phyloP scores from a whole-genome alignment of 2,797 vertebrate genomes.

The Xenopus petersii region DNA sequence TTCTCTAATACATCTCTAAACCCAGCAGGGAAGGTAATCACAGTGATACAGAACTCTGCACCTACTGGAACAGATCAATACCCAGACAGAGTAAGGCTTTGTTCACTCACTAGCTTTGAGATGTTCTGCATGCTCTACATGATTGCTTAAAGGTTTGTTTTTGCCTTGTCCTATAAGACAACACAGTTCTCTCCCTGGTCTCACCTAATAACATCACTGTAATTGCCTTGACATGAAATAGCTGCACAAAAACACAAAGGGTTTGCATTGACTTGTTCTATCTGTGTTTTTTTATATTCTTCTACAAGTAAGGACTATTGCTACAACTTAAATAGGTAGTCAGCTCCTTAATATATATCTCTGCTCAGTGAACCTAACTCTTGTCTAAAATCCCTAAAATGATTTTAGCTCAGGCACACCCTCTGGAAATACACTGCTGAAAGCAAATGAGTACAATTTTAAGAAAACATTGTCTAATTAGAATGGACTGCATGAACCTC shows the following conservation, averaged over 20 bases:
- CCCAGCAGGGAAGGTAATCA: conserved; percentile 85
- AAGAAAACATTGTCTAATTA: conserved; percentile 24
- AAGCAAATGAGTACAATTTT: conserved; percentile 24
- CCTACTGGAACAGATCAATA: conserved; percentile 94
- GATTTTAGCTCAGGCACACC: conserved; percentile 55
- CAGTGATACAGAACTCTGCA: conserved; percentile 75
- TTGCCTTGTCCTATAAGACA: conserved; percentile 73
- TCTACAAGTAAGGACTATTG: conserved; percentile 58
- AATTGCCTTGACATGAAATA: conserved; percentile 75
- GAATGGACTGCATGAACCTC: conserved; percentile 14
- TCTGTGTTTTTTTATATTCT: conserved; percentile 45
- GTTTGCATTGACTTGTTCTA: conserved; percentile 61
- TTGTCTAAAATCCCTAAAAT: conserved; percentile 45
- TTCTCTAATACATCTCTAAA: conserved; percentile 82
- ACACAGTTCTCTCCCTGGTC: conserved; percentile 61
- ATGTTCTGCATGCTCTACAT: conserved; percentile 94
- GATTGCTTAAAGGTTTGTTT: conserved; percentile 95
- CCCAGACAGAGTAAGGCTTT: conserved; percentile 87
- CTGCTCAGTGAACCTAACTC: conserved; percentile 53
- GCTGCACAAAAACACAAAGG: conserved; percentile 62
- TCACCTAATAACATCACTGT: conserved; percentile 70
- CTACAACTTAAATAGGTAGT: conserved; percentile 61
- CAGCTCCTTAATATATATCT: conserved; percentile 42
- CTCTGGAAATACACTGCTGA: conserved; percentile 17
- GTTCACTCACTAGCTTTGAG: conserved; percentile 87